phyloP scores from a whole-genome alignment of 64 coral and sea anemone species.

The Pocillopora damicornis region DNA sequence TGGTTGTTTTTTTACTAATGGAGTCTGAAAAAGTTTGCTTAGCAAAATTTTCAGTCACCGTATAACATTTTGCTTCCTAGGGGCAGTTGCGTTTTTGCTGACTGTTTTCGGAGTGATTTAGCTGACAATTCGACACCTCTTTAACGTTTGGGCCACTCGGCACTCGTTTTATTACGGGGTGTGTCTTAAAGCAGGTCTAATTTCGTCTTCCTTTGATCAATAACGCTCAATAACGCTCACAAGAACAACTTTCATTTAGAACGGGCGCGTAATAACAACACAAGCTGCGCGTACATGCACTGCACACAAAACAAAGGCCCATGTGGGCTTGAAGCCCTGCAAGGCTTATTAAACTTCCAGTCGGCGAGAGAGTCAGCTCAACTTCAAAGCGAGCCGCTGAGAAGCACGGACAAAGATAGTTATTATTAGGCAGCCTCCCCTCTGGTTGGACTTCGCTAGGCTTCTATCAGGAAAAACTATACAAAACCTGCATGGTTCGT shows the following conservation, averaged over 20 bases:
- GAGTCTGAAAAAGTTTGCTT: no score
- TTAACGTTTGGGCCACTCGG: no score
- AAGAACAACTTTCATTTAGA: not conserved
- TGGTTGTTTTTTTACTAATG: no score
- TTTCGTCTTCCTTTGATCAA: not conserved
- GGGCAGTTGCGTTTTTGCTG: no score
- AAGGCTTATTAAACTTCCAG: conserved; percentile 29
- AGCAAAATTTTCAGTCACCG: no score
- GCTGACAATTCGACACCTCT: no score
- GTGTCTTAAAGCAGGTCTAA: not conserved
- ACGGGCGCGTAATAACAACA: not conserved
- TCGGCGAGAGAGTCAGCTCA: conserved; percentile 3
- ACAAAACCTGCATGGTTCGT: not conserved
- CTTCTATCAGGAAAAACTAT: not conserved
- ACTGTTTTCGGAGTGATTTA: no score
- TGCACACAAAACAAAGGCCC: conserved; percentile 13
- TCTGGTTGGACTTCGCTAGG: not conserved
- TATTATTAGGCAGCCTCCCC: conserved; percentile 19
- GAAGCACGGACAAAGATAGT: conserved; percentile 23
- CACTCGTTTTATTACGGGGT: not conserved
- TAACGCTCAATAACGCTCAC: not conserved
- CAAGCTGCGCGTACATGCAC: not conserved
- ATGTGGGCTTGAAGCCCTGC: conserved; percentile 22
- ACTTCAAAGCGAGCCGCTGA: conserved; percentile 35
- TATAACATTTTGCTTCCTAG: no score